A percentile compares a stretch with the other conserved stretches of the same genome.
Evolutionary conservation across 2,113 vertebrate genomes (phyloP).

Genomic region (Pterocles burchelli): DNA sequence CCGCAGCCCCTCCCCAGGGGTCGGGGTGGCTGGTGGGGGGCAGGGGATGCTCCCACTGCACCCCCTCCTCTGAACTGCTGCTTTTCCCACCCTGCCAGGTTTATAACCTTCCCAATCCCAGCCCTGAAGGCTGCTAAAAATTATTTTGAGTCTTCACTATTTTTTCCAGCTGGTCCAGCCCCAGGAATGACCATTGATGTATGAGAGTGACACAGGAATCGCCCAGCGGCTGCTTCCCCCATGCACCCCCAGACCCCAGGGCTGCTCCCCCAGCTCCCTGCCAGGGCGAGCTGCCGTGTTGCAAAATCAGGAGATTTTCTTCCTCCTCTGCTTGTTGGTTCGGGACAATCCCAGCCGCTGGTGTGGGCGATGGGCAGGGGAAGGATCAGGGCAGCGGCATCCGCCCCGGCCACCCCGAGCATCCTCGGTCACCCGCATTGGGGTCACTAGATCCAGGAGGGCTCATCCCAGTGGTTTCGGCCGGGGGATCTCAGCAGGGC

Average conservation of each 20-base stretch:
- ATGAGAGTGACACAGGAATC: fast-evolving
- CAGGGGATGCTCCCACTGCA: neutral
- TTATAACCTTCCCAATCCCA: neutral
- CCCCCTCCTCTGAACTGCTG: neutral
- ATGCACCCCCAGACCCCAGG: neutral
- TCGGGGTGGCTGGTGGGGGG: no score
- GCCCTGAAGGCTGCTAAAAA: neutral
- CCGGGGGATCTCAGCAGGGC: neutral
- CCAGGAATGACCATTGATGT: fast-evolving
- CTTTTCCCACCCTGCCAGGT: neutral
- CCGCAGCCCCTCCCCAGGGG: neutral
- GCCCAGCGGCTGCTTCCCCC: fast-evolving
- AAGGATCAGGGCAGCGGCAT: neutral
- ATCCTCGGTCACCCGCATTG: neutral
- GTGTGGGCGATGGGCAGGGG: neutral
- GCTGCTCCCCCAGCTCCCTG: neutral
- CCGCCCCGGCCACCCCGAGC: neutral
- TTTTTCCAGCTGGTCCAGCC: neutral
- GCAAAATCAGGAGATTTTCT: neutral
- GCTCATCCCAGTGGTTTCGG: neutral
- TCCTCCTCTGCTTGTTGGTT: neutral
- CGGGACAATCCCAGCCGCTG: neutral
- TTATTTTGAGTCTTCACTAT: neutral
- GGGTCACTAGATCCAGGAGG: neutral
- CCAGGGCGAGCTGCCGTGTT: neutral